phyloP scores from a whole-genome alignment of 2,888 invertebrate genomes.

The Aricia artaxerxes region DNA sequence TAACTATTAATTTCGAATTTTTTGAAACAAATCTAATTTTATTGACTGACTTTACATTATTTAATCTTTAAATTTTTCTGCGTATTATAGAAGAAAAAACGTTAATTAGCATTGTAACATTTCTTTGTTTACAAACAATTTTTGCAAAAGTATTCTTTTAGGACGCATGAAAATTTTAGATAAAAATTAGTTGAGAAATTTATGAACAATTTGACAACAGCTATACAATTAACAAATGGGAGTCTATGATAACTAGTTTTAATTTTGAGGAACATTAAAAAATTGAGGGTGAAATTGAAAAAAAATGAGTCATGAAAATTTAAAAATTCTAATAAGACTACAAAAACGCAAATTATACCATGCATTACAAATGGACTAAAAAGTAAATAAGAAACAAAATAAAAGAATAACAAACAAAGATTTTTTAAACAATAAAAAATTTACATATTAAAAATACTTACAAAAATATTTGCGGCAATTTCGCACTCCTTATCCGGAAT shows the following conservation, averaged over 20 bases:
- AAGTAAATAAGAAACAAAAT: not conserved
- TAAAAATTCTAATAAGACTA: not conserved
- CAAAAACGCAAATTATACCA: not conserved
- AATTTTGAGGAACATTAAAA: not conserved
- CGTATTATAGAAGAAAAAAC: not conserved
- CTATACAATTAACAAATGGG: too few species aligned
- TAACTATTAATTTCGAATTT: not conserved
- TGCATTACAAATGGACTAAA: not conserved
- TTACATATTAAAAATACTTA: conserved; percentile 60
- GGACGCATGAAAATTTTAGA: not conserved
- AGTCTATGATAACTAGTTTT: not conserved
- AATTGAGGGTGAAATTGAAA: not conserved
- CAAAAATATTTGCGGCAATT: conserved; percentile 78
- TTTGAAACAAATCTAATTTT: not conserved
- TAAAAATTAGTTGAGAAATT: not conserved
- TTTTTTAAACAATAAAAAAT: conserved; percentile 23
- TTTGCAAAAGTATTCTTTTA: not conserved
- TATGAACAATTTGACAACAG: conserved; percentile 10
- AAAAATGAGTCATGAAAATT: not conserved
- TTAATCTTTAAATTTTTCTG: too few species aligned
- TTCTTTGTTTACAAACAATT: not conserved
- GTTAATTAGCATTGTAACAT: not conserved
- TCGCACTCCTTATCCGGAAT: conserved; percentile 70
- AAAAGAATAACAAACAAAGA: not conserved
- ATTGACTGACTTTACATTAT: not conserved